Base-by-base conservation (phyloP, 92 coral and sea anemone species). In the Ricordea florida region DNA sequence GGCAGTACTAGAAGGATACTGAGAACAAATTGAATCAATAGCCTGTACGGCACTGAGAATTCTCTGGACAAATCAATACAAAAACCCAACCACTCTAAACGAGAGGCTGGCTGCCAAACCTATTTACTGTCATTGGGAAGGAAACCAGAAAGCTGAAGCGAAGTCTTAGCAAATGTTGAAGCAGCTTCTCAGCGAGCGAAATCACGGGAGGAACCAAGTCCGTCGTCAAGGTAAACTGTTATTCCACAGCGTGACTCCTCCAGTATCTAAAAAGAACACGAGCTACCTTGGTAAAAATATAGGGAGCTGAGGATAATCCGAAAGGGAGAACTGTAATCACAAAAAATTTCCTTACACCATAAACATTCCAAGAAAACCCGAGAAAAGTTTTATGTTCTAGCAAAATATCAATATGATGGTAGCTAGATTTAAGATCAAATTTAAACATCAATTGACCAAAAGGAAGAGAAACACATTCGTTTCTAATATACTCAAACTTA, bases 141-240 rank as follows among this genome's bases (percentile, higher is more conserved):
- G 48, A 61, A 61, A 61, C 49, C 69, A 35, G 49, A 36, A 7
- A 34, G 10, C 69, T 24, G 29, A 41, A 36, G 69, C 0, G 66
- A 58, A 36, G 66, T 24, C 46, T 31, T 1, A 22, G 33, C 66
- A 21, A 58, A 58, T 10, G 3, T 31, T 5, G 66, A 58, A 28
- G 66, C 66, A 32, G 14, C 66, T 33, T 58, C 27, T 7, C 45
- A 31, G 59, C 36, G 41, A 25, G 49, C 28, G 20, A 44, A 67
- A 48, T 46, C 60, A 1, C 42, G 38, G 20, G 59, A 25, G 20
- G 74, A 67, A 35, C 74, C 62, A 15, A 4, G 74, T 11, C 70
- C 80, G 57, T 72, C 80, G 32, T 58, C 80, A 23, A 72, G 70
- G 33, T 38, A 72, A 34, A 72, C 56, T 34, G 80, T 40, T n/a